These are phyloP conservation scores for Aphidius colemani DNA, from an alignment of 2,888 invertebrate species.

Conservation along the genomic window DNA sequence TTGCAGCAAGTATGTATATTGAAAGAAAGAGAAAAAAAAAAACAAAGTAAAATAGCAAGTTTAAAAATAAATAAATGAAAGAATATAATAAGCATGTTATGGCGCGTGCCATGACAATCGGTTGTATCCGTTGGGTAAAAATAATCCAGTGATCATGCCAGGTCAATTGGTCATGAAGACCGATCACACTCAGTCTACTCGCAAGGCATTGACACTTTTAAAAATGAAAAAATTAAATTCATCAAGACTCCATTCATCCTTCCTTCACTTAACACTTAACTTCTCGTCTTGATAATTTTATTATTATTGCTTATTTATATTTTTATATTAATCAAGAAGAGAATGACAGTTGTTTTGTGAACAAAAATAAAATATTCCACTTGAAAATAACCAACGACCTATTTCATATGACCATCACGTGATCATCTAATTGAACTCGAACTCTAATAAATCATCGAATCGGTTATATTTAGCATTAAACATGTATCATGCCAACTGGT, in stretches of 20 bases:
- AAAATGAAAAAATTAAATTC: constrained; percentile 10
- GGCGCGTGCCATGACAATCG: constrained; percentile 19
- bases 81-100: background rate
- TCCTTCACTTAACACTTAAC: background rate
- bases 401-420: constrained; percentile 10
- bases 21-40: too few species aligned
- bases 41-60: background rate
- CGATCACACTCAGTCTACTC: background rate
- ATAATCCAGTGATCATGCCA: constrained; percentile 6
- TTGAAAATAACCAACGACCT: constrained; percentile 12
- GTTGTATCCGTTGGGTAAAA: constrained; percentile 11
- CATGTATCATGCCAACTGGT: constrained; percentile 10
- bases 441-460: constrained; percentile 17
- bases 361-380: constrained; percentile 5
- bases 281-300: background rate
- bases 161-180: constrained; percentile 16
- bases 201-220: constrained; percentile 17
- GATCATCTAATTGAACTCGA: constrained; percentile 11
- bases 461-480: constrained; percentile 14
- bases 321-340: too few species aligned
- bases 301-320: too few species aligned
- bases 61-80: constrained; percentile 6
- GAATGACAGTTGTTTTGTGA: background rate
- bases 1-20: too few species aligned
- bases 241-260: constrained; percentile 16